These are phyloP conservation scores for Oreochromis spilurus DNA, from an alignment of 2,113 vertebrate genomes.

Conservation along the genomic window DNA sequence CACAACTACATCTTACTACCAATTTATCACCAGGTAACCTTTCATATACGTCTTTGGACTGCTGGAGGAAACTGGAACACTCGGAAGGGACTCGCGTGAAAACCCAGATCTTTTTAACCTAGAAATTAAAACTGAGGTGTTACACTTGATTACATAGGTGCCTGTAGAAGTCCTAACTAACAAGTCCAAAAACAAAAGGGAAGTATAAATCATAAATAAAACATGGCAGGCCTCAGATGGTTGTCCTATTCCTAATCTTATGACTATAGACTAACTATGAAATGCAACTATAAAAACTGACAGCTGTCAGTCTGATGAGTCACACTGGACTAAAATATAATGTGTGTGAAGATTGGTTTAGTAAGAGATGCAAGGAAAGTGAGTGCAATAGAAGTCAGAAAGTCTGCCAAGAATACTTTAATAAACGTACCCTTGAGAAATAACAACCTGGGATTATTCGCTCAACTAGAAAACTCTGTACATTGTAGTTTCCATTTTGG, in stretches of 20 bases:
- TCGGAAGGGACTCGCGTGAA: not conserved
- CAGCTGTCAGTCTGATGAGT: not conserved
- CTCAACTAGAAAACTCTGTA: not conserved
- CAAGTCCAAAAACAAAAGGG: not conserved
- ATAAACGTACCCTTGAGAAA: constrained; percentile 6
- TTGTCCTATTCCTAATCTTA: not conserved
- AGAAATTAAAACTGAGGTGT: not conserved
- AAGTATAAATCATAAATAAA: not conserved
- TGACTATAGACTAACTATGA: not conserved
- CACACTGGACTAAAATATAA: not conserved
- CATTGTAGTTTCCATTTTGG: not conserved
- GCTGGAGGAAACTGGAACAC: not conserved
- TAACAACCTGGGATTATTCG: constrained; percentile 5
- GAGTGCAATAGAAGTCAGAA: not conserved
- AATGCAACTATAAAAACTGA: not conserved
- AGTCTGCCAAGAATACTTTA: not conserved
- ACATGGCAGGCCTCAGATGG: not conserved
- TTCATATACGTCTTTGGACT: not conserved
- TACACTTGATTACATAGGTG: not conserved
- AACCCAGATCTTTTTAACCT: not conserved
- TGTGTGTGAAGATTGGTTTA: not conserved
- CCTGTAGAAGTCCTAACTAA: not conserved
- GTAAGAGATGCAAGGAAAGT: not conserved
- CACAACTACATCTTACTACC: not conserved
- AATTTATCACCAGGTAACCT: not conserved